These are phyloP conservation scores for Coracias cyanogaster DNA, from an alignment of 2,797 vertebrate species.

Conservation along the genomic window DNA sequence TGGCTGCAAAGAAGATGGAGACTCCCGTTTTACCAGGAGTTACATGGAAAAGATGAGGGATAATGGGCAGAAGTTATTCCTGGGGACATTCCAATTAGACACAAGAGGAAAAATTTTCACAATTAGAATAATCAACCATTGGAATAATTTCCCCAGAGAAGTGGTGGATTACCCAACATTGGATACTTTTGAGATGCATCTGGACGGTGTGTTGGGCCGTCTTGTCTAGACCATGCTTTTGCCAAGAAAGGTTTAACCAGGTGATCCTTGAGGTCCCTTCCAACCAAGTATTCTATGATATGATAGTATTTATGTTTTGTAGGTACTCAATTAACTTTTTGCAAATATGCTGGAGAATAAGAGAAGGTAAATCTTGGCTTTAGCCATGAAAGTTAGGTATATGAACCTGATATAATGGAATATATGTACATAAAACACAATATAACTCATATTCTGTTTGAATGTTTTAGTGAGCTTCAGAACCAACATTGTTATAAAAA, in stretches of 20 bases:
- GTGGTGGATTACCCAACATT: too few species aligned
- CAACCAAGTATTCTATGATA: not conserved
- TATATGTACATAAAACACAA: not conserved
- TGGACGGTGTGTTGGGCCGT: too few species aligned
- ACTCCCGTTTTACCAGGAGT: not conserved
- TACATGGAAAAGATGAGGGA: too few species aligned
- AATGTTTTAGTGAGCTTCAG: not conserved
- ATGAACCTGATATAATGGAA: not conserved
- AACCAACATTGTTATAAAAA: not conserved
- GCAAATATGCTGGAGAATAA: not conserved
- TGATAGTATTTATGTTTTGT: not conserved
- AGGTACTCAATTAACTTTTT: not conserved
- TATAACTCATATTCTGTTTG: conserved; percentile 1
- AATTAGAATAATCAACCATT: too few species aligned
- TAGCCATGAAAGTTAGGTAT: not conserved
- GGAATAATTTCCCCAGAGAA: too few species aligned
- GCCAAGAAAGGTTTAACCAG: too few species aligned
- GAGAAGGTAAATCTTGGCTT: not conserved
- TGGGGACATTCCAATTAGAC: too few species aligned
- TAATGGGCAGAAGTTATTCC: too few species aligned
- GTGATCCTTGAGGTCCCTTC: not conserved
- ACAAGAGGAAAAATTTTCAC: too few species aligned
- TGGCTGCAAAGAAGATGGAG: not conserved
- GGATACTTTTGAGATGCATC: too few species aligned
- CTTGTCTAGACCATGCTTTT: too few species aligned